Evolutionary conservation across 2,797 vertebrate genomes (phyloP).

Genomic region (Malacoraja senta): DNA sequence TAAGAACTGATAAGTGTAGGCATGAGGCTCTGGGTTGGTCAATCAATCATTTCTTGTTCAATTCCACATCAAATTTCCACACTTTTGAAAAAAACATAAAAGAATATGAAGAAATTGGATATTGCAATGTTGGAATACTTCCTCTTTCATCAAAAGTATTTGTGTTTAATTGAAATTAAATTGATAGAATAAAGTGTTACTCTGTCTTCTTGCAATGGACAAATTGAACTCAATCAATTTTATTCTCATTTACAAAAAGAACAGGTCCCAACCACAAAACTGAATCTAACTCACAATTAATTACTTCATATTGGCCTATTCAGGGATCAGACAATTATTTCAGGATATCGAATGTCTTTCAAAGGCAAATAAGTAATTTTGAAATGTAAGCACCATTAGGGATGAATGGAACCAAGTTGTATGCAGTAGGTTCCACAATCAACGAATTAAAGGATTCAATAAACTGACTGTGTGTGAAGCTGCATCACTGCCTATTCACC

Average conservation of each 20-base stretch:
- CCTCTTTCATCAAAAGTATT: background rate
- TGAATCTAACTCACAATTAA: background rate
- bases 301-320: background rate
- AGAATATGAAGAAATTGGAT: background rate
- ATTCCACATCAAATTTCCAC: background rate
- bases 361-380: background rate
- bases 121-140: background rate
- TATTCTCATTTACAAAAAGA: background rate
- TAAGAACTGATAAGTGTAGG: conserved; percentile 1
- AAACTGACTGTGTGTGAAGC: background rate
- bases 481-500: too few relatives aligned
- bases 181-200: background rate
- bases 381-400: background rate
- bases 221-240: background rate
- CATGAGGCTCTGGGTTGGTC: background rate
- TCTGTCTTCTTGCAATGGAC: background rate
- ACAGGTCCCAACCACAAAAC: background rate
- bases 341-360: conserved; percentile 1
- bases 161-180: background rate
- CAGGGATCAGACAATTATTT: background rate
- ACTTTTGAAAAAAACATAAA: background rate
- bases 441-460: background rate
- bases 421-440: background rate
- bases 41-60: background rate
- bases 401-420: background rate